These are phyloP conservation scores for Diogma glabrata DNA, from an alignment of 2,888 invertebrate species.

Conservation along the genomic window DNA sequence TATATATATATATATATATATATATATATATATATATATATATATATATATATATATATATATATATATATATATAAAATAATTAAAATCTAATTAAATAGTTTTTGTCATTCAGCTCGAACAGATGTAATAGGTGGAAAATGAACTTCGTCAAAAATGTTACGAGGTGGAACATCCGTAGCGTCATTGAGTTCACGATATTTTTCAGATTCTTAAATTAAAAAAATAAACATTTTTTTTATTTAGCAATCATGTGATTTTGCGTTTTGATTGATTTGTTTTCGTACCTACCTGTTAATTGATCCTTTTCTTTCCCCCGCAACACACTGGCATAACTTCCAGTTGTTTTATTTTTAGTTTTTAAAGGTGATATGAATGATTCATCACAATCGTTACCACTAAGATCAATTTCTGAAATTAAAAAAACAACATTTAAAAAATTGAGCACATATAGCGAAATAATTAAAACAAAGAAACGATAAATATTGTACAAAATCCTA, in stretches of 20 bases:
- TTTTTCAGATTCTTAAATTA: conserved; percentile 34
- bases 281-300: conserved; percentile 65
- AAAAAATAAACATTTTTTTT: no score
- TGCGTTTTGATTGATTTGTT: not conserved
- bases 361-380: conserved; percentile 9
- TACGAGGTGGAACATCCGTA: conserved; percentile 32
- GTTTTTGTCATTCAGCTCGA: conserved; percentile 13
- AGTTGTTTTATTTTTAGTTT: conserved; percentile 7
- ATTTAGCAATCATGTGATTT: no score
- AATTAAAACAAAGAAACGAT: not conserved
- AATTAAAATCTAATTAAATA: no score
- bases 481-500: not conserved
- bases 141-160: conserved; percentile 33
- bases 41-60: no score
- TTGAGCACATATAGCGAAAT: not conserved
- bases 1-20: no score
- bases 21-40: no score
- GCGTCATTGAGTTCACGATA: conserved; percentile 35
- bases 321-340: conserved; percentile 79
- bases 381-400: conserved; percentile 15
- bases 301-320: conserved; percentile 69
- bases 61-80: no score
- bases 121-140: conserved; percentile 32
- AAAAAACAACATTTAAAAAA: conserved; percentile 6
- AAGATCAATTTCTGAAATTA: conserved; percentile 20